Evolutionary conservation across 2,888 invertebrate species (phyloP), one percentile per base, ranked within the genome.

Genomic region (Crematogaster levior): DNA sequence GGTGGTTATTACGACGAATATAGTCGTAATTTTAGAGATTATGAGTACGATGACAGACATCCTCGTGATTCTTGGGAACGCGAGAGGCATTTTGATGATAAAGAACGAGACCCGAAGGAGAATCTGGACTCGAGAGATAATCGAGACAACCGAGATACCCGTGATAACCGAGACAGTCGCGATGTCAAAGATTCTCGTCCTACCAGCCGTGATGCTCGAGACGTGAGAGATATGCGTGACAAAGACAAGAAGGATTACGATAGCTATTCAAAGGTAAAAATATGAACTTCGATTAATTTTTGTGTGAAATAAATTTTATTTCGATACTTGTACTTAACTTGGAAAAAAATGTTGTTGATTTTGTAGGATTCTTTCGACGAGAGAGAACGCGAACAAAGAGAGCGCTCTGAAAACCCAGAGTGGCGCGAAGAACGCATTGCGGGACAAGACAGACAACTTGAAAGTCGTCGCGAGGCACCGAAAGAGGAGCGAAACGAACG

Each of bases 401-500:
- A 92, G 58, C 88, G 90, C 27, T 89, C 92, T 2, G 92, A 92
- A 40, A 90, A 90, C 9, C 75, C 87, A 0, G 94, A 94, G 53
- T 95, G 91, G 92, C 94, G 91, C 15, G 92, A 92, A 21, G 92
- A 92, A 60, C 90, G 91, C n/a, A 75, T 85, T 34, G 70, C 86
- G 10, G 68, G 56, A 24, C 88, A 88, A 58, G 92, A 93, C 15
- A 88, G 93, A 86, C 88, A 90, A 84, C 85, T 90, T 6, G 93
- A 92, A 15, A 89, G 89, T 37, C 92, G 92, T 10, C 91, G 91
- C 27, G 81, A 79, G 0, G 85, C 82, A 4, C 70, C 84, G 10
- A 82, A 90, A 0, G 93, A 92, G 21, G 93, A 93, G 66, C 92
- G 95, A 18, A 94, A 91, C 77, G 95, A 95, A 68, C 94, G 96